Evolutionary conservation across 2,113 vertebrate species (phyloP).

Genomic region (Otis tarda): DNA sequence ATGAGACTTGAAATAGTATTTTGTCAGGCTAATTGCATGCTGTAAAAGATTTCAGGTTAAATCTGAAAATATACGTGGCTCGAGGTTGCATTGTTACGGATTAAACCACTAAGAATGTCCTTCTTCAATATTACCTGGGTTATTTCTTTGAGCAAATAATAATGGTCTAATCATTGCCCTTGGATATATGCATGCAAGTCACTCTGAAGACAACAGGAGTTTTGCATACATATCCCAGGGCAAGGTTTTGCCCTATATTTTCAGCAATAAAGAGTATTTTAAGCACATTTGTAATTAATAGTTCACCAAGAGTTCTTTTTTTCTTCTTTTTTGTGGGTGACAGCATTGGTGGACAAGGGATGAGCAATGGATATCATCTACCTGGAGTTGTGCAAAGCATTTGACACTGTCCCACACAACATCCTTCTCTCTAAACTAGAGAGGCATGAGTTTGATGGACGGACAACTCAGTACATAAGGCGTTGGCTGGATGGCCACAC

Average conservation of each 20-base stretch:
- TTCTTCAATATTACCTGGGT: constrained; percentile 32
- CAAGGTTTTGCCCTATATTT: constrained; percentile 31
- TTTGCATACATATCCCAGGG: neutral
- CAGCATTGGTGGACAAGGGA: too few species aligned
- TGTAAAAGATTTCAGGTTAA: constrained; percentile 5
- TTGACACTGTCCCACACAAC: too few species aligned
- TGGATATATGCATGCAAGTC: neutral
- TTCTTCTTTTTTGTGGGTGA: neutral
- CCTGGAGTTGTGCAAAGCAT: too few species aligned
- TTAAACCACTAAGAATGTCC: constrained; percentile 14
- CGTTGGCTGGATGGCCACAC: too few species aligned
- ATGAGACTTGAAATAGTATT: constrained; percentile 31
- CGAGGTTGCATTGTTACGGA: neutral
- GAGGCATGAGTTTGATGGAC: too few species aligned
- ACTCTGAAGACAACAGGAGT: neutral
- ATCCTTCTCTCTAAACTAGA: too few species aligned
- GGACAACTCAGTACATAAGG: too few species aligned
- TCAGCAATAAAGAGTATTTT: neutral
- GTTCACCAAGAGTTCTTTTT: neutral
- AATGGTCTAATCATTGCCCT: neutral
- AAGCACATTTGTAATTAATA: constrained; percentile 2
- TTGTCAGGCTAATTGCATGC: constrained; percentile 32
- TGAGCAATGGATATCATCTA: too few species aligned
- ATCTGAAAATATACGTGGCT: constrained; percentile 8
- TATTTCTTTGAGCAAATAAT: constrained; percentile 17